phyloP scores from a whole-genome alignment of 1,140 invertebrate genomes.

The Lamellibrachia luymesi region DNA sequence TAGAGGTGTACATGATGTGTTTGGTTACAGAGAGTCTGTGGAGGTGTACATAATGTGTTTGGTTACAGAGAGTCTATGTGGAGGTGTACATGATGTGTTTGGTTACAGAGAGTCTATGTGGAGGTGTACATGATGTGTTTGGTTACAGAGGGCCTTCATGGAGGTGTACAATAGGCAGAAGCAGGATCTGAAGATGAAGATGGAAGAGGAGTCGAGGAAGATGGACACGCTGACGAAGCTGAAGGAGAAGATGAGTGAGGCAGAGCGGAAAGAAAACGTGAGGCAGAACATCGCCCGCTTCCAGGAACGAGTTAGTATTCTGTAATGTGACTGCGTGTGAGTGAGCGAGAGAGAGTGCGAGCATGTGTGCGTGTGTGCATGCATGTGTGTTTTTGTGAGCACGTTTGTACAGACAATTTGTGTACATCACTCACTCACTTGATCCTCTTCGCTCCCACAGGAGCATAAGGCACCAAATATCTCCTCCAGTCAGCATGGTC shows the following conservation, averaged over 20 bases:
- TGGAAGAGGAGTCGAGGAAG: slow-evolving; percentile 41
- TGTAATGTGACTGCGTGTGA: neutral
- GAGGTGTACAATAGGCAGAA: slow-evolving; percentile 39
- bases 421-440: too few relatives aligned
- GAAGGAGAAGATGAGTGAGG: slow-evolving; percentile 21
- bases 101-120: neutral
- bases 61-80: too few relatives aligned
- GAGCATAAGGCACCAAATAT: too few relatives aligned
- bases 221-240: slow-evolving; percentile 18
- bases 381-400: neutral
- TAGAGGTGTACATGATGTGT: too few relatives aligned
- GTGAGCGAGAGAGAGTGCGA: too few relatives aligned
- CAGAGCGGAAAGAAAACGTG: slow-evolving; percentile 19
- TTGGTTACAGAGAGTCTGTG: too few relatives aligned
- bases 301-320: slow-evolving; percentile 13
- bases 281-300: slow-evolving; percentile 19
- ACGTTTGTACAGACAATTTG: too few relatives aligned
- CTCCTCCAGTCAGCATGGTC: too few relatives aligned
- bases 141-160: neutral
- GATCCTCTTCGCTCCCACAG: too few relatives aligned
- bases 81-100: too few relatives aligned
- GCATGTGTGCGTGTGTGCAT: neutral
- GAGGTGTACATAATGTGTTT: too few relatives aligned
- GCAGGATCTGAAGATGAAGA: slow-evolving; percentile 25
- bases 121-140: neutral